Conservation (phyloP, 2,888 invertebrate species). For the Polietes domitor region DNA sequence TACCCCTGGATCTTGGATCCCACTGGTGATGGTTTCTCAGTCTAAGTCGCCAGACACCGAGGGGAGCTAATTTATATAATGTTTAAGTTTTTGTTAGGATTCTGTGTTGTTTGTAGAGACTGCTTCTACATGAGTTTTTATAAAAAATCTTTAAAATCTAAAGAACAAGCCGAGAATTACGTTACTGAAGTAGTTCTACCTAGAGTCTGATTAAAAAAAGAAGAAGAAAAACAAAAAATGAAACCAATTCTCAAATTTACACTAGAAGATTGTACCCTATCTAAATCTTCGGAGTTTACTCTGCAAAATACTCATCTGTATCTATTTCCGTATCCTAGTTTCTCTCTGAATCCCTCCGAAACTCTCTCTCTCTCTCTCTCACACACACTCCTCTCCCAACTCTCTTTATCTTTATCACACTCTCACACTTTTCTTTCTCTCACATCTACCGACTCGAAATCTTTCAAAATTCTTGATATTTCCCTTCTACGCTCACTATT, state of each 20-base stretch:
- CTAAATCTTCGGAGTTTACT: constrained; percentile 37
- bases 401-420: constrained; percentile 10
- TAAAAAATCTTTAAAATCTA: constrained; percentile 54
- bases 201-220: constrained; percentile 80
- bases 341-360: constrained; percentile 47
- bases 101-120: constrained; percentile 50
- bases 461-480: constrained; percentile 21
- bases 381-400: background rate
- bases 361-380: constrained; percentile 21
- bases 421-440: background rate
- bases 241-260: constrained; percentile 42
- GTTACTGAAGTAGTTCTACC: constrained; percentile 78
- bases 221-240: constrained; percentile 58
- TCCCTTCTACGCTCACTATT: constrained; percentile 39
- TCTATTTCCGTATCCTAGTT: constrained; percentile 37
- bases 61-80: constrained; percentile 66
- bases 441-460: background rate
- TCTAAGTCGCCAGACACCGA: constrained; percentile 80
- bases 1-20: constrained; percentile 97
- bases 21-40: constrained; percentile 95
- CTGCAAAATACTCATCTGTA: constrained; percentile 60
- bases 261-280: constrained; percentile 22
- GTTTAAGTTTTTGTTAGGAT: constrained; percentile 66
- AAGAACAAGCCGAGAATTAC: constrained; percentile 61
- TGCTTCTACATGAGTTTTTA: constrained; percentile 56